A percentile compares a stretch with the other conserved stretches of the same genome.
phyloP scores from a whole-genome alignment of 1,140 invertebrate species.

The Drosophila chauvacae region DNA sequence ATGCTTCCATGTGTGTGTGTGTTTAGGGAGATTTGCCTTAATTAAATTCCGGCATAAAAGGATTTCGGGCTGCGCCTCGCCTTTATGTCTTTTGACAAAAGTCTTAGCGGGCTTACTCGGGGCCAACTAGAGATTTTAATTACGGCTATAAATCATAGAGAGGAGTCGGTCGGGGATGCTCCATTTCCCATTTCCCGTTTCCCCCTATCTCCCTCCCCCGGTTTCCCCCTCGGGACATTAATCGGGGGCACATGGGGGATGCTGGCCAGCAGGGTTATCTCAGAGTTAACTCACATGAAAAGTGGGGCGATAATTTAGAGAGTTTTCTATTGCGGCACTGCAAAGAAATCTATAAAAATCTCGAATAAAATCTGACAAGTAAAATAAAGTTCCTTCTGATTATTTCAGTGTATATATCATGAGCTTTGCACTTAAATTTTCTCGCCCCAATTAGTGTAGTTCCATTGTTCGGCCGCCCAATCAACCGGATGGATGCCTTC shows the following conservation, averaged over 20 bases:
- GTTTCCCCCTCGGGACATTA: not conserved
- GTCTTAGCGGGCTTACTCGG: constrained; percentile 70
- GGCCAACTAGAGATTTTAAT: constrained; percentile 69
- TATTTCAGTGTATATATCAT: not conserved
- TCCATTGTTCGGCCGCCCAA: constrained; percentile 49
- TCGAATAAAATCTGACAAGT: no score
- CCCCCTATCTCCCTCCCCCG: not conserved
- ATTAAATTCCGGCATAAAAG: constrained; percentile 79
- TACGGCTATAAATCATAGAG: constrained; percentile 77
- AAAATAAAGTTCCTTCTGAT: not conserved
- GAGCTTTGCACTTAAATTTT: not conserved
- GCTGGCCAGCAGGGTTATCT: not conserved
- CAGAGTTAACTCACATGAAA: constrained; percentile 5
- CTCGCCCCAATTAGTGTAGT: constrained; percentile 35
- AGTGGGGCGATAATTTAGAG: not conserved
- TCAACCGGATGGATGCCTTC: constrained; percentile 22
- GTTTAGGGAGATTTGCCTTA: constrained; percentile 76
- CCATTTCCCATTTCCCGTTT: not conserved
- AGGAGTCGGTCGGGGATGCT: constrained; percentile 7
- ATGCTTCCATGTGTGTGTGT: constrained; percentile 27
- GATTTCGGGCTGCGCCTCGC: constrained; percentile 47
- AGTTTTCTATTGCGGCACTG: no score
- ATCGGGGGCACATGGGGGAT: constrained; percentile 13
- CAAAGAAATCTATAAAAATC: not conserved
- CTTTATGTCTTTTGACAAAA: constrained; percentile 78